Evolutionary conservation across 2,888 invertebrate genomes (phyloP).

Genomic region (Microplitis deprimator): DNA sequence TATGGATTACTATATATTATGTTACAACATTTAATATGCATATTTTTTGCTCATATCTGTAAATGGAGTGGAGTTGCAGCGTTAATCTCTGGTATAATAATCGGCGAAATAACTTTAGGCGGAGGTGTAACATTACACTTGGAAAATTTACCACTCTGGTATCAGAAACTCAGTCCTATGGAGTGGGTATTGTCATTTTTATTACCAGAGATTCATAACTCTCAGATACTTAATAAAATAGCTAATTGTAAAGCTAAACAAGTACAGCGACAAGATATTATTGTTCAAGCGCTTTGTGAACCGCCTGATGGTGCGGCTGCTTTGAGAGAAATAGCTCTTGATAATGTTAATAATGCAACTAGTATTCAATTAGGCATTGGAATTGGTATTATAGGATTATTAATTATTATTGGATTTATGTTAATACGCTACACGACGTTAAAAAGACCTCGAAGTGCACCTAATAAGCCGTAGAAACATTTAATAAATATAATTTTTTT

Average conservation of each 20-base stretch:
- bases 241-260: slow-evolving; percentile 72
- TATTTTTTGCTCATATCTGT: slow-evolving; percentile 63
- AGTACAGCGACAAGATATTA: slow-evolving; percentile 89
- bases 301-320: slow-evolving; percentile 83
- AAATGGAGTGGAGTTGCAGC: slow-evolving; percentile 64
- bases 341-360: slow-evolving; percentile 73
- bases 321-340: slow-evolving; percentile 73
- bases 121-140: slow-evolving; percentile 65
- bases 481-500: slow-evolving; percentile 15
- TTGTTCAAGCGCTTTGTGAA: slow-evolving; percentile 85
- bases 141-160: slow-evolving; percentile 66
- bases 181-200: slow-evolving; percentile 64
- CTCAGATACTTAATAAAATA: slow-evolving; percentile 57
- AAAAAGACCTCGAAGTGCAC: slow-evolving; percentile 74
- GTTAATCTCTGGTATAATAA: slow-evolving; percentile 60
- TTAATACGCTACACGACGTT: slow-evolving; percentile 73
- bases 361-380: slow-evolving; percentile 75
- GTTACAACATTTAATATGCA: slow-evolving; percentile 64
- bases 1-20: slow-evolving; percentile 65
- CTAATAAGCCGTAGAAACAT: slow-evolving; percentile 75
- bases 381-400: slow-evolving; percentile 76
- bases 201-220: slow-evolving; percentile 61
- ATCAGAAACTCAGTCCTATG: slow-evolving; percentile 63
- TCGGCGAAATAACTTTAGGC: slow-evolving; percentile 64
- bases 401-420: slow-evolving; percentile 76